Evolutionary conservation across 2,113 vertebrate genomes (phyloP).

Genomic region (Phoenicopterus ruber): DNA sequence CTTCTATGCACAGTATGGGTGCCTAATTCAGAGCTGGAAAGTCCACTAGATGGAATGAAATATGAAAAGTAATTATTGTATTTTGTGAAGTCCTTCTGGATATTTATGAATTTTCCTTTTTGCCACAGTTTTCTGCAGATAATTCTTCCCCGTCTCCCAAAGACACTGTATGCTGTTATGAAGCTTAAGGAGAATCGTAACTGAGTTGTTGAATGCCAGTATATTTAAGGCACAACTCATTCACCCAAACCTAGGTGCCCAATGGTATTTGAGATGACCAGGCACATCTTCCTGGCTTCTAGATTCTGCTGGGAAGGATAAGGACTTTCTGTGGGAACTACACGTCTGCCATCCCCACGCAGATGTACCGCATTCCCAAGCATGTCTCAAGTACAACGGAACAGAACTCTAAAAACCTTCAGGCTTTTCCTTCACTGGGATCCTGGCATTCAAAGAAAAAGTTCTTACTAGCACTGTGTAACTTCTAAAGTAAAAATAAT

Average conservation of each 20-base stretch:
- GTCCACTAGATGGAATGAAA: background rate
- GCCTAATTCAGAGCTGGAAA: background rate
- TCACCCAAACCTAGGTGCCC: background rate
- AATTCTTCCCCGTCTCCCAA: background rate
- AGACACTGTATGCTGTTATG: accelerated
- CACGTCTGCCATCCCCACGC: background rate
- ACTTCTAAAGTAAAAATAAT: conserved; percentile 30
- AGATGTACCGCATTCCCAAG: background rate
- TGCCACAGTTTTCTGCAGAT: background rate
- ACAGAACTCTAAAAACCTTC: background rate
- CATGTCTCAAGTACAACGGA: background rate
- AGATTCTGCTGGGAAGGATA: background rate
- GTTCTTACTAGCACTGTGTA: background rate
- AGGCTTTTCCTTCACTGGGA: background rate
- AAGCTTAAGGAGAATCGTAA: background rate
- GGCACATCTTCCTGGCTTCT: background rate
- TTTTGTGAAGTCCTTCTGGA: background rate
- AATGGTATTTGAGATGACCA: background rate
- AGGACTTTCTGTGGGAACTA: background rate
- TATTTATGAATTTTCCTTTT: background rate
- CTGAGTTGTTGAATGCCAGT: background rate
- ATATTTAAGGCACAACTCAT: background rate
- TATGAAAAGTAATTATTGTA: background rate
- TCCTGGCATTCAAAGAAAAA: conserved; percentile 22
- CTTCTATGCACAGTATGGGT: background rate